Evolutionary conservation across 2,797 vertebrate genomes (phyloP).

Genomic region (Gobio occitaniae): DNA sequence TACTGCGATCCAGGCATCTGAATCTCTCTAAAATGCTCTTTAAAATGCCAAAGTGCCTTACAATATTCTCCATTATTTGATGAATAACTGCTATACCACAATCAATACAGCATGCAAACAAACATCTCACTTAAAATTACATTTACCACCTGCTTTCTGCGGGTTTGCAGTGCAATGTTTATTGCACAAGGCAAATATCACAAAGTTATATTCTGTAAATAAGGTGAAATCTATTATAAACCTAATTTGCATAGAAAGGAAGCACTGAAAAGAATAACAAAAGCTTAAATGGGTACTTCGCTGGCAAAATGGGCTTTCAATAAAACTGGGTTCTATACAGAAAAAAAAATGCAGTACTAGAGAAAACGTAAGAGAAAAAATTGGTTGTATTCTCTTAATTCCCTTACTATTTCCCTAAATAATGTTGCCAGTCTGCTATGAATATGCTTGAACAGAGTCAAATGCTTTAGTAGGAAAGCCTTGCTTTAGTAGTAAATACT

Average conservation of each 20-base stretch:
- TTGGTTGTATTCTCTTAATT: neutral
- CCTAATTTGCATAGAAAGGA: neutral
- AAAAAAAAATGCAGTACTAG: too few species aligned
- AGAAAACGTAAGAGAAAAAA: neutral
- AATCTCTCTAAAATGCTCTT: neutral
- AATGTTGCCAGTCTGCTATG: neutral
- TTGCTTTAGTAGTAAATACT: neutral
- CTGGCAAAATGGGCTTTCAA: too few species aligned
- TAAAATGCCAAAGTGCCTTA: neutral
- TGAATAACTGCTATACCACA: neutral
- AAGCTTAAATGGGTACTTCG: neutral
- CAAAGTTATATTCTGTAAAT: neutral
- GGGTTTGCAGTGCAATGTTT: neutral
- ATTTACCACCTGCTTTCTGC: neutral
- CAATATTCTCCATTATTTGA: slow-evolving; percentile 6
- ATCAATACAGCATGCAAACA: neutral
- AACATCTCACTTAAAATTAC: neutral
- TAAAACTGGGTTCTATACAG: too few species aligned
- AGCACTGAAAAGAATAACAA: neutral
- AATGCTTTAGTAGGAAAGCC: neutral
- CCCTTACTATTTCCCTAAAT: neutral
- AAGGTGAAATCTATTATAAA: neutral
- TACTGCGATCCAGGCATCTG: neutral
- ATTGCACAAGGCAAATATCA: neutral
- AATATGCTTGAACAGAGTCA: neutral